These are phyloP conservation scores for Metallyticus violacea DNA, from an alignment of 2,888 invertebrate genomes.

Conservation along the genomic window DNA sequence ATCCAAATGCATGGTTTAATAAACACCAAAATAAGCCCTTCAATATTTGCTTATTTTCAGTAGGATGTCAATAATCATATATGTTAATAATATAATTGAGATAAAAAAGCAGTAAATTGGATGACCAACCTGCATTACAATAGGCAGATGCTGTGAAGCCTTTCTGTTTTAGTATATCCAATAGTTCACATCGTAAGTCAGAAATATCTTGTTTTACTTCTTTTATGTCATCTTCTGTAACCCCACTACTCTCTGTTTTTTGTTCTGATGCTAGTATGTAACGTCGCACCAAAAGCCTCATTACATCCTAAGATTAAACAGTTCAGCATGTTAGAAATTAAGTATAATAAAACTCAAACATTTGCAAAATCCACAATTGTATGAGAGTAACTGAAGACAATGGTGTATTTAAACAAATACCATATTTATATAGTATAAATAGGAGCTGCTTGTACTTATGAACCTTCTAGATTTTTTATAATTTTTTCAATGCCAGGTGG, in stretches of 20 bases:
- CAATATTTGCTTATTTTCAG: too few relatives aligned
- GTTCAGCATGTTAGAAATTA: neutral
- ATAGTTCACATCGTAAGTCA: neutral
- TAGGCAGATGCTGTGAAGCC: neutral
- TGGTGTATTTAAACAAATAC: neutral
- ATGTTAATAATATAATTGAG: too few relatives aligned
- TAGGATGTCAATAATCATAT: too few relatives aligned
- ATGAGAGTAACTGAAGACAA: neutral
- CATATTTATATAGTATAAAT: too few relatives aligned
- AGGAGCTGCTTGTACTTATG: too few relatives aligned
- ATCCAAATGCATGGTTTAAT: too few relatives aligned
- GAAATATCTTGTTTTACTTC: constrained; percentile 10
- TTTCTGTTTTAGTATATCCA: neutral
- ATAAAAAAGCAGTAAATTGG: too few relatives aligned
- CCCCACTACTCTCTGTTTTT: neutral
- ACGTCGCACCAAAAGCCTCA: neutral
- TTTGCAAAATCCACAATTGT: neutral
- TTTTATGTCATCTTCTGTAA: constrained; percentile 5
- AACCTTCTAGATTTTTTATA: too few relatives aligned
- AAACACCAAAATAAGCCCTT: too few relatives aligned
- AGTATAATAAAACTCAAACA: neutral
- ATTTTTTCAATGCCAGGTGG: too few relatives aligned
- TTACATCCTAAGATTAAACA: neutral
- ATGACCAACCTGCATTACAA: neutral
- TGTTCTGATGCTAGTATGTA: neutral